Conservation (phyloP, 2,113 vertebrate species). For the Noctilio leporinus region DNA sequence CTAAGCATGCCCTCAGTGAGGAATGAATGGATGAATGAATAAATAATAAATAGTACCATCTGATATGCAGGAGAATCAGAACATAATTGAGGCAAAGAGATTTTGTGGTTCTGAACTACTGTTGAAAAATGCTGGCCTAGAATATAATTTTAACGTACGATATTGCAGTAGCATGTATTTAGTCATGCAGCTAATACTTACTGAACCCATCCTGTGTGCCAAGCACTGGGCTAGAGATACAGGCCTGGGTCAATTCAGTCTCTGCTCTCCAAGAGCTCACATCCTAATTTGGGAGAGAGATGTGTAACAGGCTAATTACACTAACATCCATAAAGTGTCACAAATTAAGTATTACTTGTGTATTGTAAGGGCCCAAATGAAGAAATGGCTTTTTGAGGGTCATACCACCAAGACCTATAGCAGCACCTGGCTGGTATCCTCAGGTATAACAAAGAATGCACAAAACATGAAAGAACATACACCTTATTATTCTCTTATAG, state of each 20-base stretch:
- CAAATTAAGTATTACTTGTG: neutral
- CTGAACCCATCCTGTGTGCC: neutral
- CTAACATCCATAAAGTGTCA: neutral
- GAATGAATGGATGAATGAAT: too few species aligned
- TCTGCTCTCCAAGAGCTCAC: neutral
- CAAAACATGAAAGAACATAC: neutral
- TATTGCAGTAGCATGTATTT: neutral
- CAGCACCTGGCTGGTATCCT: neutral
- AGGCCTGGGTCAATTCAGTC: neutral
- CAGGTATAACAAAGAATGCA: neutral
- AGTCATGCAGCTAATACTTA: neutral
- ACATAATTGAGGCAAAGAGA: neutral
- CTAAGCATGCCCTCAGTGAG: too few species aligned
- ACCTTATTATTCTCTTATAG: neutral
- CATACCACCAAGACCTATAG: neutral
- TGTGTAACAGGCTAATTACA: neutral
- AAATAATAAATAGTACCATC: neutral
- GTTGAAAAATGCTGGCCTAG: neutral
- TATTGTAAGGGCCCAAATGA: neutral
- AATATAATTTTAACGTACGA: neutral
- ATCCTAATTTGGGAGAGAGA: neutral
- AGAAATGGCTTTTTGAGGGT: neutral
- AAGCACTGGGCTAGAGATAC: neutral
- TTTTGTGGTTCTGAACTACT: neutral
- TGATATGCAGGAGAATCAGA: neutral